Base-by-base conservation (phyloP, 2,113 vertebrate species). In the Chionodraco myersi region DNA sequence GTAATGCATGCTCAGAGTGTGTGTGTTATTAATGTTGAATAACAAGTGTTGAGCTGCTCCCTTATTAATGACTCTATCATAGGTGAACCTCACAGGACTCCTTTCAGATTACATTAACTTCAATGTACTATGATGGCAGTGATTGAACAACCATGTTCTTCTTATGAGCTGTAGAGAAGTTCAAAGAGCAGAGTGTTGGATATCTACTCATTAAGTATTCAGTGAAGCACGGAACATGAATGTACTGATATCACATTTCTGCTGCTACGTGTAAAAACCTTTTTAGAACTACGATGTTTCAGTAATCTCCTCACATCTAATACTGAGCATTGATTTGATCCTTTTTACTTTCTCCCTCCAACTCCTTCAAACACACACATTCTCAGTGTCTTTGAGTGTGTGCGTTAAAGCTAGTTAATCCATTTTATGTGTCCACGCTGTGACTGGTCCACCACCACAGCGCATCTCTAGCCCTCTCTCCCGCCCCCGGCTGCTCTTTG, bases 371-470 rank as follows among this genome's bases (percentile, higher is more conserved):
- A 58, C 48, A 54, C 69, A 49, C n/a, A 48, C 18, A 51, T 74
- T 61, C 75, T 69, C 45, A 12, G 56, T 58, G 70, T 84, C 78
- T 89, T 88, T 86, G 59, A 80, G 64, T 57, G 51, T 68, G 63
- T 68, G 18, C 44, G 45, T 86, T 85, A 64, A 85, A 88, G 87
- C 74, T 34, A 59, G 80, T 78, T 83, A 85, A 93, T 92, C 86
- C 86, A 70, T 88, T 91, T 93, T 88, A 89, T 93, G 89, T 91
- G 88, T 91, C 90, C 84, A 65, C 67, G 83, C 89, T 85, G 87
- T 63, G 77, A 84, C 87, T 83, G 45, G 69, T 84, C 88, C 81
- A 34, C 92, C 92, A 87, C 93, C 92, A 65, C 90, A 54, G 72
- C 85, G 65, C 85, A 85, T 86, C 79, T 91, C 77, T 57, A 88